Evolutionary conservation across 2,888 invertebrate species (phyloP), one percentile per base, ranked within the genome.

Genomic region (Pollenia amentaria): DNA sequence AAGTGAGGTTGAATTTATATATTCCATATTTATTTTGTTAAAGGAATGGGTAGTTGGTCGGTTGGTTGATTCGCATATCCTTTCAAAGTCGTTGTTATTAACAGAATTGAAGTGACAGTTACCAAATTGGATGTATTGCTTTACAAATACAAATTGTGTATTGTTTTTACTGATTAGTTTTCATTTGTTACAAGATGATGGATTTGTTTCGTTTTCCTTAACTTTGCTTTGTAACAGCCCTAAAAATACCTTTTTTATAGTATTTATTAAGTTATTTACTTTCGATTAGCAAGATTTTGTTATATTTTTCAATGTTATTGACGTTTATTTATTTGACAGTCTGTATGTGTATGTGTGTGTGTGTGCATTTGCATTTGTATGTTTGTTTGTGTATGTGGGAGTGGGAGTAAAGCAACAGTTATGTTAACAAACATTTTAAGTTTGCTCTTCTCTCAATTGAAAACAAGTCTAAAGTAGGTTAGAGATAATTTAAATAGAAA

Each of bases 121-220:
- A 42, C 18, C 42, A 60, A 29, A 29, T 29, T 29, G 3, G 38
- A 18, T 40, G 16, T 42, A 53, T 78, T n/a, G 8, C 12, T 2
- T n/a, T 11, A 48, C 12, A 65, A 42, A 72, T 57, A 46, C 38
- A 72, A 65, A 40, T 53, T 53, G 18, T 42, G 10, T 21, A 42
- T n/a, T 42, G 7, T 10, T 42, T 16, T 42, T 14, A 46, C 60
- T 72, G 51, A 80, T 73, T 65, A 55, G 29, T 72, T 78, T 73
- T 3, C 2, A 55, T 72, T 46, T 48, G 53, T 44, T 40, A 80
- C 55, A 73, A 38, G 3, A 64, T 70, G 70, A 12, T 21, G 51
- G 29, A 44, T 70, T 79, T 70, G 21, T 62, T 62, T 62, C 51
- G 18, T 69, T 73, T 53, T 29, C 42, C 53, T 60, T 78, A 29